These are phyloP conservation scores for Merodon equestris DNA, from an alignment of 2,888 invertebrate species.

Conservation along the genomic window DNA sequence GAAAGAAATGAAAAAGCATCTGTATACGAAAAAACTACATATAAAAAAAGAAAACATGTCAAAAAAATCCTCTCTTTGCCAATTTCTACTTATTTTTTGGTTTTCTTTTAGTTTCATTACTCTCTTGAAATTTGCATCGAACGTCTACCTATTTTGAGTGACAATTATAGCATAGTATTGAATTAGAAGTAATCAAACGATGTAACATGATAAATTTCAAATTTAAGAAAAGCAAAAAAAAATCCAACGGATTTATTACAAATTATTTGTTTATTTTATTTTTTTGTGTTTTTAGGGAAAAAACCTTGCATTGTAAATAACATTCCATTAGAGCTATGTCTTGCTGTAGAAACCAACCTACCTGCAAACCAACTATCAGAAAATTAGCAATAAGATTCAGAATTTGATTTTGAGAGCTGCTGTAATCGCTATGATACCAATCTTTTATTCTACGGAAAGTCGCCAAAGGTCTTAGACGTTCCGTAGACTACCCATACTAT, in stretches of 20 bases:
- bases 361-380: background rate
- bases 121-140: conserved; percentile 31
- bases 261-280: background rate
- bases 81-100: conserved; percentile 19
- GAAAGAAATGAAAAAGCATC: conserved; percentile 26
- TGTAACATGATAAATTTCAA: conserved; percentile 63
- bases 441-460: too few species aligned
- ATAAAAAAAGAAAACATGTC: conserved; percentile 24
- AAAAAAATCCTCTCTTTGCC: conserved; percentile 9
- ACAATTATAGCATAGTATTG: conserved; percentile 5
- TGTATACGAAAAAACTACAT: too few species aligned
- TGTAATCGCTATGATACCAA: too few species aligned
- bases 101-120: background rate
- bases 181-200: conserved; percentile 68
- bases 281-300: conserved; percentile 2
- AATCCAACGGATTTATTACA: conserved; percentile 1
- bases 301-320: conserved; percentile 57
- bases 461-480: too few species aligned
- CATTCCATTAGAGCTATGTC: conserved; percentile 31
- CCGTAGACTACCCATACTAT: too few species aligned
- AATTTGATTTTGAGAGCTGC: too few species aligned
- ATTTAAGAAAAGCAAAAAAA: conserved; percentile 25
- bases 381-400: too few species aligned
- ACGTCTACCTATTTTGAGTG: conserved; percentile 54
- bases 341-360: conserved; percentile 50